phyloP scores from a whole-genome alignment of 1,140 invertebrate genomes.

The Drosophila watanabei region DNA sequence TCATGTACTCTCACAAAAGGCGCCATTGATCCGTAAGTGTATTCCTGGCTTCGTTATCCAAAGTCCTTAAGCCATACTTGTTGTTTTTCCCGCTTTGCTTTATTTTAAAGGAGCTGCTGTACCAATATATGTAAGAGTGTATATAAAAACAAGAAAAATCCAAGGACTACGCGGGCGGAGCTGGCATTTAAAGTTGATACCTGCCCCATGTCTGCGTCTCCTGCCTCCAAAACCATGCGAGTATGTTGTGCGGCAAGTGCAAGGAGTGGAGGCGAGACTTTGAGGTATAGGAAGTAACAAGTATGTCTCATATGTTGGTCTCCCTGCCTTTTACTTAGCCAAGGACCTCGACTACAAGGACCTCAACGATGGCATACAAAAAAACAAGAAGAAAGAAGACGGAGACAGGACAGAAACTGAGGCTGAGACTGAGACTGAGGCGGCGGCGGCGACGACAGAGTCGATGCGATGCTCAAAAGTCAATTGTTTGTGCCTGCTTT shows the following conservation, averaged over 20 bases:
- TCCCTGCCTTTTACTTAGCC: conserved; percentile 77
- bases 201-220: conserved; percentile 8
- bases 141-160: conserved; percentile 29
- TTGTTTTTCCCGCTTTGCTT: conserved; percentile 35
- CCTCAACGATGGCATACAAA: conserved; percentile 41
- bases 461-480: conserved; percentile 70
- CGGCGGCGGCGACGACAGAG: conserved; percentile 13
- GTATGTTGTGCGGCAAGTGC: conserved; percentile 15
- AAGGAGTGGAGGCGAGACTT: conserved; percentile 48
- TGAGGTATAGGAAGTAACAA: conserved; percentile 74
- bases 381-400: neutral
- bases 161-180: conserved; percentile 14
- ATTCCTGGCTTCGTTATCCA: conserved; percentile 3
- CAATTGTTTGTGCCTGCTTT: conserved; percentile 76
- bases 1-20: neutral
- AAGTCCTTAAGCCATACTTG: neutral
- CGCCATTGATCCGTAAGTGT: conserved; percentile 13
- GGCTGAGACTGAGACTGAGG: conserved; percentile 4
- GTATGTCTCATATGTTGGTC: conserved; percentile 76
- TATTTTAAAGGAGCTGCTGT: conserved; percentile 44
- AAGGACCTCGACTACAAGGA: conserved; percentile 50
- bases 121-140: conserved; percentile 10
- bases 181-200: conserved; percentile 64
- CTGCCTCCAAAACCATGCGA: conserved; percentile 24
- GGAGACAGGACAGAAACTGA: neutral